Evolutionary conservation across 1,140 invertebrate genomes (phyloP).

Genomic region (Drosophila sp.): DNA sequence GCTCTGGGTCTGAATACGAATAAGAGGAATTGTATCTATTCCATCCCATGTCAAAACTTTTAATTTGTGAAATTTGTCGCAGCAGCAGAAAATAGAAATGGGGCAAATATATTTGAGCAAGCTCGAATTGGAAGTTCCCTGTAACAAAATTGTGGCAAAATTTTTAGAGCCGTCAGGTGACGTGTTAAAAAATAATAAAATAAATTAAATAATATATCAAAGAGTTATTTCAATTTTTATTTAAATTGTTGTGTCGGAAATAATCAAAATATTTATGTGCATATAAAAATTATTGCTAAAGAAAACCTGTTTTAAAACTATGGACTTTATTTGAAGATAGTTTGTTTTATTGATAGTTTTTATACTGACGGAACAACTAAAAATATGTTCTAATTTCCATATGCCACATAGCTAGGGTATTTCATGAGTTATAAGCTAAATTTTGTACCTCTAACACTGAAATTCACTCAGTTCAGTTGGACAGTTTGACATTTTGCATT

Average conservation of each 20-base stretch:
- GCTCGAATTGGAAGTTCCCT: background rate
- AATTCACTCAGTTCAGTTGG: background rate
- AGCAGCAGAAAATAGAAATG: background rate
- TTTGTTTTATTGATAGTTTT: no score
- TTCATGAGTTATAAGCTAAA: background rate
- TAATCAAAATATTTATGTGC: no score
- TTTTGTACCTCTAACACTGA: background rate
- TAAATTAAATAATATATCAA: no score
- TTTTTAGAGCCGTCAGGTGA: background rate
- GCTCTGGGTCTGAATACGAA: background rate
- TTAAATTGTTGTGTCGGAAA: no score
- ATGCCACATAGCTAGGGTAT: background rate
- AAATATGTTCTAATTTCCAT: no score
- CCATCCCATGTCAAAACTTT: constrained; percentile 53
- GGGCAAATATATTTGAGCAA: background rate
- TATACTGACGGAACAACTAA: no score
- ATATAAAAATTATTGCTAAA: no score
- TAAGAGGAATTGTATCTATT: constrained; percentile 17
- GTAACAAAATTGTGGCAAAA: background rate
- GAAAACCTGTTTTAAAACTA: no score
- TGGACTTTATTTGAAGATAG: no score
- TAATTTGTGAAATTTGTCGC: constrained; percentile 63
- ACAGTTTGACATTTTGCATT: background rate
- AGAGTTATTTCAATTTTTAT: no score
- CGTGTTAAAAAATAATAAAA: no score